Conservation (phyloP, 2,797 vertebrate genomes). For the Gorsachius magnificus region DNA sequence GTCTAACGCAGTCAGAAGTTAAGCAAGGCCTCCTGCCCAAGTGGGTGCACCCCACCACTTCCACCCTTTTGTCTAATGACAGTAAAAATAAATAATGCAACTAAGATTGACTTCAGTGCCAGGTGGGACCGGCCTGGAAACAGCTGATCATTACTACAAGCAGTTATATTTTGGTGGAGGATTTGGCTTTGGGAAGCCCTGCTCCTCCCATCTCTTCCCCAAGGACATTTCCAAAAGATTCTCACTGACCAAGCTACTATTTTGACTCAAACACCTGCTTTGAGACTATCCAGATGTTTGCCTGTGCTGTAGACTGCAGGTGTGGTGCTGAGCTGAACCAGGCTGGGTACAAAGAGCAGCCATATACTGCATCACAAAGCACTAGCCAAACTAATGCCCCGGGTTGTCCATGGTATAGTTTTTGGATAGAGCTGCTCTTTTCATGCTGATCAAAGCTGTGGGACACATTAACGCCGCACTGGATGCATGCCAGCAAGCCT, state of each 20-base stretch:
- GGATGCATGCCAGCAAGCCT: neutral
- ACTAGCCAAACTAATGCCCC: neutral
- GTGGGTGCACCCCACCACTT: neutral
- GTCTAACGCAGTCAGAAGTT: neutral
- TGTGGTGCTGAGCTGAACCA: neutral
- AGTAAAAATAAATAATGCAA: conserved; percentile 43
- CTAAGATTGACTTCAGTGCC: neutral
- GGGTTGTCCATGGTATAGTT: neutral
- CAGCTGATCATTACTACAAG: neutral
- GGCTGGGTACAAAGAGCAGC: neutral
- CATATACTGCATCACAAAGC: neutral
- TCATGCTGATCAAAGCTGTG: neutral
- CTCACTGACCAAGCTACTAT: neutral
- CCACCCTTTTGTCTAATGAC: neutral
- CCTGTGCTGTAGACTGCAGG: neutral
- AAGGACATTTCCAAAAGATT: neutral
- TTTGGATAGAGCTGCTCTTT: neutral
- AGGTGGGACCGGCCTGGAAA: neutral
- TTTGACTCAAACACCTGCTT: neutral
- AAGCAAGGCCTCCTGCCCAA: neutral
- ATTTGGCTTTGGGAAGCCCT: neutral
- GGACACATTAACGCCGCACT: neutral
- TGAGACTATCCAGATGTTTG: neutral
- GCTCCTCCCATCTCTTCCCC: neutral
- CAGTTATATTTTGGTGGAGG: neutral